A percentile compares a stretch with the other conserved stretches of the same genome.
Conservation (phyloP, 2,113 vertebrate genomes). For the Condylura cristata region DNA sequence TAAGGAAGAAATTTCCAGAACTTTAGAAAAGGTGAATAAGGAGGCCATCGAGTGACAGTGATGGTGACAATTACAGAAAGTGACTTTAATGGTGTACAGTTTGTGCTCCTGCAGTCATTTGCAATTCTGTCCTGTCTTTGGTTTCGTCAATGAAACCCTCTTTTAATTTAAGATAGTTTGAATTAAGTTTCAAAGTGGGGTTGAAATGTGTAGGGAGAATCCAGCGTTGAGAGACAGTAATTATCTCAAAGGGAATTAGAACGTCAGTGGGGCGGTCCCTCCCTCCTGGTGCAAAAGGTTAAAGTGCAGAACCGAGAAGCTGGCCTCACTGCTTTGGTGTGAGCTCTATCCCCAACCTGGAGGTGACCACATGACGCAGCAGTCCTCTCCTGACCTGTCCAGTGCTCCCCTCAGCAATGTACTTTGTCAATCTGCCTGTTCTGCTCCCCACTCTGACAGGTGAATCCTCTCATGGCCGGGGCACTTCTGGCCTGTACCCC, state of each 20-base stretch:
- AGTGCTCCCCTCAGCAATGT: too few species aligned
- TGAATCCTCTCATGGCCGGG: too few species aligned
- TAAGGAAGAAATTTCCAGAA: not conserved
- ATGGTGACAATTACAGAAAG: not conserved
- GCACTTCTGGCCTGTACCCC: too few species aligned
- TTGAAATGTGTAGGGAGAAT: not conserved
- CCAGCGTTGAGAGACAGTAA: not conserved
- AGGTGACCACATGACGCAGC: too few species aligned
- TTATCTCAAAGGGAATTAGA: not conserved
- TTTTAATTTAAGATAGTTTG: constrained; percentile 26
- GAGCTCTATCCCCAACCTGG: too few species aligned
- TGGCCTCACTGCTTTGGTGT: too few species aligned
- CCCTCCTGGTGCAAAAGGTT: too few species aligned
- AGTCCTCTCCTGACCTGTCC: too few species aligned
- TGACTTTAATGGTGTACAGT: not conserved
- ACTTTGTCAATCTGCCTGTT: too few species aligned
- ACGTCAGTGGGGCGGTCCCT: not conserved
- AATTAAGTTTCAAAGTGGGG: constrained; percentile 10
- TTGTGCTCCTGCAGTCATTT: not conserved
- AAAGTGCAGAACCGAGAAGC: too few species aligned
- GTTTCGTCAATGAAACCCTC: not conserved
- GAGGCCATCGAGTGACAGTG: not conserved
- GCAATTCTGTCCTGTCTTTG: not conserved
- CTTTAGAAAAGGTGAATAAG: not conserved
- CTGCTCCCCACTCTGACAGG: too few species aligned